A percentile compares a stretch with the other conserved stretches of the same genome.
Evolutionary conservation across 2,113 vertebrate species (phyloP).

Genomic region (Coracopsis vasa): DNA sequence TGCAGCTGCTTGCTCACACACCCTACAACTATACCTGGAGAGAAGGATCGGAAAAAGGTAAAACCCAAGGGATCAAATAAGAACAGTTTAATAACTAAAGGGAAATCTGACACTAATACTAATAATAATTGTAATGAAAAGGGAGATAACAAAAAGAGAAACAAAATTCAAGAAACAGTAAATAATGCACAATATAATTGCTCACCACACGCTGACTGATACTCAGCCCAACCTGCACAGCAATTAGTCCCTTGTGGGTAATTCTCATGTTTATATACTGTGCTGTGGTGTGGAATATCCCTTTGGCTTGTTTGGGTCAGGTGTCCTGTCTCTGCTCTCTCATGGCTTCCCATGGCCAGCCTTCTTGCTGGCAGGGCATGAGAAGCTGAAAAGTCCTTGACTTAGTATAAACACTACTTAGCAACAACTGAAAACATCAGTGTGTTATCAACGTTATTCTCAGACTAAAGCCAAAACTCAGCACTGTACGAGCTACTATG

Average conservation of each 20-base stretch:
- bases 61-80: not conserved
- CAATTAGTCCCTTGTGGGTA: not conserved
- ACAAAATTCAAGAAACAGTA: not conserved
- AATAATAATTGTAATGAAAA: not conserved
- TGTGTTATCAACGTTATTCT: not conserved
- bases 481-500: not conserved
- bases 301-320: not conserved
- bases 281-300: not conserved
- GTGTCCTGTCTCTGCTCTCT: not conserved
- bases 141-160: not conserved
- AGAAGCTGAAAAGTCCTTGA: not conserved
- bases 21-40: not conserved
- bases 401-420: not conserved
- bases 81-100: not conserved
- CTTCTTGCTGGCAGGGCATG: not conserved
- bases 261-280: not conserved
- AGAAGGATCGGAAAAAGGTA: not conserved
- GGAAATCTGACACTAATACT: not conserved
- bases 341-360: not conserved
- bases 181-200: not conserved
- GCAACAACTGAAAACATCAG: not conserved
- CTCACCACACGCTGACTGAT: not conserved
- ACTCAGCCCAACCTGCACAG: not conserved
- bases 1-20: not conserved
- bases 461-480: not conserved